Conservation (phyloP, 2,113 vertebrate genomes). For the Casuarius casuarius region DNA sequence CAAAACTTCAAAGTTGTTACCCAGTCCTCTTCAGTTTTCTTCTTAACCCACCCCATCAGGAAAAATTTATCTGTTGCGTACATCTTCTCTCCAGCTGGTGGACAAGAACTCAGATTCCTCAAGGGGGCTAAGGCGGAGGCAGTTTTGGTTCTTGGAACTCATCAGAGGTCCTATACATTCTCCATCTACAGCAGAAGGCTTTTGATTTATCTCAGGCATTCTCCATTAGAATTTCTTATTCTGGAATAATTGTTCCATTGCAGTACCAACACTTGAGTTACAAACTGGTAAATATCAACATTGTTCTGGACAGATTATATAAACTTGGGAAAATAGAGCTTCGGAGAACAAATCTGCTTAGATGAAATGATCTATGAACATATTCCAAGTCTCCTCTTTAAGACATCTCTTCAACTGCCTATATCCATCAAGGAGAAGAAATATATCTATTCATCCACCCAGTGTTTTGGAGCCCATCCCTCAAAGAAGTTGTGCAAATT, state of each 20-base stretch:
- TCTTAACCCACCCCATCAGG: background rate
- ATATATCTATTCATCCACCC: background rate
- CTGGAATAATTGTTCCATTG: background rate
- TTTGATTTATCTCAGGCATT: background rate
- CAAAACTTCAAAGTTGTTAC: background rate
- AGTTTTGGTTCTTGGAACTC: background rate
- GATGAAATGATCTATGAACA: background rate
- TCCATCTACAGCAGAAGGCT: background rate
- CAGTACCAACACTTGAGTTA: background rate
- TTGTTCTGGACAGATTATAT: background rate
- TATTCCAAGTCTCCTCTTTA: background rate
- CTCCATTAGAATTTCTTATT: background rate
- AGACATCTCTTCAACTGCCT: background rate
- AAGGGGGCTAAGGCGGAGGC: background rate
- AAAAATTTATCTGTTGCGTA: background rate
- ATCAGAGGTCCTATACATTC: background rate
- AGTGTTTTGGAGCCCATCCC: background rate
- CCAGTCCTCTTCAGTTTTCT: background rate
- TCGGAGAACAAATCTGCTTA: background rate
- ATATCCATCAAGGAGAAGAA: background rate
- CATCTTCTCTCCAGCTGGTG: background rate
- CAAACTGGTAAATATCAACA: rapidly evolving
- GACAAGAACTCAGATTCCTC: background rate
- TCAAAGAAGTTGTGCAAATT: background rate
- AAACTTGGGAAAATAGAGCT: background rate